phyloP scores from a whole-genome alignment of 2,113 vertebrate species.

The Podarcis raffonei region DNA sequence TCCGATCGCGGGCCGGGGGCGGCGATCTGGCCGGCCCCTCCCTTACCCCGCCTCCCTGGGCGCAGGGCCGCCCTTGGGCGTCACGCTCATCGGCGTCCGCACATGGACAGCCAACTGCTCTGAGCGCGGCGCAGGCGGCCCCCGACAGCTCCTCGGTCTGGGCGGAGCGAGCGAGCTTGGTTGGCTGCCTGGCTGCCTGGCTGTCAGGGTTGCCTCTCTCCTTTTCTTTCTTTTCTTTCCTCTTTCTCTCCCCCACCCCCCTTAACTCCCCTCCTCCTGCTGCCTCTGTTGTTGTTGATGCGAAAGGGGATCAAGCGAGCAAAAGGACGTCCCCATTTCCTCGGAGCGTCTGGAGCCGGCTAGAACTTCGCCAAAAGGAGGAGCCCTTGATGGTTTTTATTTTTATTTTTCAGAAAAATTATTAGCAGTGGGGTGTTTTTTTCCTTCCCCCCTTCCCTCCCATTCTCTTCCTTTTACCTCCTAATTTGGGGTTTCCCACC shows the following conservation, averaged over 20 bases:
- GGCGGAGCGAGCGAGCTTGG: conserved; percentile 29
- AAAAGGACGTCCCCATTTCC: not conserved
- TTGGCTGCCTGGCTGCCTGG: not conserved
- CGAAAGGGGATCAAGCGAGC: not conserved
- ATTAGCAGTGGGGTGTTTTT: too few species aligned
- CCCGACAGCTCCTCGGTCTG: conserved; percentile 36
- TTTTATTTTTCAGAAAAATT: conserved; percentile 2
- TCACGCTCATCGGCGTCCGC: conserved; percentile 72
- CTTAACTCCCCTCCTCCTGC: too few species aligned
- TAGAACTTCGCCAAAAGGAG: not conserved
- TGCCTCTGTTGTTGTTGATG: not conserved
- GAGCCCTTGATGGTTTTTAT: not conserved
- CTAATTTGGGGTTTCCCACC: not conserved
- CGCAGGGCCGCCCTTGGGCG: conserved; percentile 69
- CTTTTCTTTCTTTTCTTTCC: not conserved
- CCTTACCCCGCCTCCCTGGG: conserved; percentile 51
- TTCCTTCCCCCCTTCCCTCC: not conserved
- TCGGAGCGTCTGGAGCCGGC: not conserved
- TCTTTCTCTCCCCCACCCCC: too few species aligned
- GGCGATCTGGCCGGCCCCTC: not conserved
- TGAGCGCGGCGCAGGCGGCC: conserved; percentile 56
- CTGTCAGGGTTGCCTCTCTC: not conserved
- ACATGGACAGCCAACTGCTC: conserved; percentile 78
- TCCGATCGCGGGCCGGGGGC: not conserved
- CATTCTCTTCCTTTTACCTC: too few species aligned